A percentile compares a stretch with the other conserved stretches of the same genome.
Conservation (phyloP, 92 coral and sea anemone species). For the Epizoanthus ramosus region DNA sequence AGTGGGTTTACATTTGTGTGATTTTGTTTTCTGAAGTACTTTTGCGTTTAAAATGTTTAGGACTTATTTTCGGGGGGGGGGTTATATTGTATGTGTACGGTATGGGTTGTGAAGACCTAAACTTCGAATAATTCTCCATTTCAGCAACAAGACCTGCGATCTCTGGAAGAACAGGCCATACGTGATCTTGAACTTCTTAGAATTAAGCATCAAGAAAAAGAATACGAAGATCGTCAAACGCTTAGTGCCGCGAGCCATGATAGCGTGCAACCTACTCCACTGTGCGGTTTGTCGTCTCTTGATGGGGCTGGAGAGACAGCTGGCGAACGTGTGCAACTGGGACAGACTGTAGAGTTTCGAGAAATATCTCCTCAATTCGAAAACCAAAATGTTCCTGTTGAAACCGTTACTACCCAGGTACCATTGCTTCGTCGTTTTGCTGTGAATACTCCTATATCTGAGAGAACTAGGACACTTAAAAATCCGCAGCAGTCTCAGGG, state of each 20-base stretch:
- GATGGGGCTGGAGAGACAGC: not conserved
- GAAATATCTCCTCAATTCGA: not conserved
- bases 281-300: not conserved
- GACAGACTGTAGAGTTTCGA: not conserved
- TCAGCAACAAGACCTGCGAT: conserved; percentile 34
- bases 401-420: not conserved
- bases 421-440: not conserved
- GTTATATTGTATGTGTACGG: too few relatives aligned
- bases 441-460: not conserved
- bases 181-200: conserved; percentile 38
- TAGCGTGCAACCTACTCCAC: not conserved
- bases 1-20: too few relatives aligned
- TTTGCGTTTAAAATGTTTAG: too few relatives aligned
- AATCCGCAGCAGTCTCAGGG: not conserved
- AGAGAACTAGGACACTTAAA: not conserved
- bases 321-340: not conserved
- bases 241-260: not conserved
- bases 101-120: too few relatives aligned
- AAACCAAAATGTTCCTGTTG: not conserved
- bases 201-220: conserved; percentile 27
- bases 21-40: too few relatives aligned
- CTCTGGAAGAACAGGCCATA: conserved; percentile 32
- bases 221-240: not conserved
- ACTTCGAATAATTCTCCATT: not conserved
- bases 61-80: too few relatives aligned